Conservation (phyloP, 2,888 invertebrate genomes). For the Heliconius erato region DNA sequence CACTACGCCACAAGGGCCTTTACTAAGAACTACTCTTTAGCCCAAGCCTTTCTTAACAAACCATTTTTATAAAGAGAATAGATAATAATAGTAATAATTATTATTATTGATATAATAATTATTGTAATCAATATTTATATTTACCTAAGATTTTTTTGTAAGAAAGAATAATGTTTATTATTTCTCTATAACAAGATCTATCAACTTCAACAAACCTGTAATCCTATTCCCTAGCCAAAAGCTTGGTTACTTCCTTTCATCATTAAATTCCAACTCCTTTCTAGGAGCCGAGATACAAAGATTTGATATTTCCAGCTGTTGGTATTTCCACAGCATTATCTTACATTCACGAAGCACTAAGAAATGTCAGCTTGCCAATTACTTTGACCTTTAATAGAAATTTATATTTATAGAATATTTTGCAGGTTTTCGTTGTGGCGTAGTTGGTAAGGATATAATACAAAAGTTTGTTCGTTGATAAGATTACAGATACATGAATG, state of each 20-base stretch:
- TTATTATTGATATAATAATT: too few species aligned
- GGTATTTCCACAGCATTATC: constrained; percentile 47
- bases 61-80: too few species aligned
- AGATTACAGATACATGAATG: neutral
- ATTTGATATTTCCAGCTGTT: constrained; percentile 49
- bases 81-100: too few species aligned
- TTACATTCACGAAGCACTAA: constrained; percentile 42
- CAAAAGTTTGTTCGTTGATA: neutral
- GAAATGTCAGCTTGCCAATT: constrained; percentile 54
- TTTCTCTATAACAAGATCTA: neutral
- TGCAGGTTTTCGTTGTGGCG: neutral
- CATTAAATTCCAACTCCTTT: constrained; percentile 39
- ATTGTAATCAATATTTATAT: neutral
- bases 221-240: constrained; percentile 21
- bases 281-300: constrained; percentile 39
- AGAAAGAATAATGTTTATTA: too few species aligned
- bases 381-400: constrained; percentile 43
- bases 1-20: too few species aligned
- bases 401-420: constrained; percentile 36
- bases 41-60: too few species aligned
- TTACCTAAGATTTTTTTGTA: neutral
- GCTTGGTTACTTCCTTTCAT: constrained; percentile 30
- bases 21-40: too few species aligned
- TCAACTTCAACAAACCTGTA: constrained; percentile 9
- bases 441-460: neutral